A percentile compares a stretch with the other conserved stretches of the same genome.
Conservation (phyloP, 2,888 invertebrate genomes). For the Drosophila recens region DNA sequence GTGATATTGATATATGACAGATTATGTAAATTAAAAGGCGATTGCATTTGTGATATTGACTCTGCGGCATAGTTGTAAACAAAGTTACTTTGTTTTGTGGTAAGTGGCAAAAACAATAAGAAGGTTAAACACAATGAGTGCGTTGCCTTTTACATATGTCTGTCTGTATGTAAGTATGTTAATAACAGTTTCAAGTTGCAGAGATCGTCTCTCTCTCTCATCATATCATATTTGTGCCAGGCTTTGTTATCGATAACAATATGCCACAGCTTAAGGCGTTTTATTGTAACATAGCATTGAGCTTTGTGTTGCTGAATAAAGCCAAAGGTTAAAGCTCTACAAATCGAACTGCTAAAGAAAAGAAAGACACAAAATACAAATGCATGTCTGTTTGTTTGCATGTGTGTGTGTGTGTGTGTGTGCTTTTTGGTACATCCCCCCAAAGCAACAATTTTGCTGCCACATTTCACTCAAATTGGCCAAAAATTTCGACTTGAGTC, state of each 20-base stretch:
- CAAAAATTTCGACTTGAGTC: constrained; percentile 29
- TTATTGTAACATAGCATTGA: constrained; percentile 34
- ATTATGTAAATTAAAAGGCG: constrained; percentile 55
- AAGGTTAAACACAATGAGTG: constrained; percentile 66
- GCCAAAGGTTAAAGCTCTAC: constrained; percentile 17
- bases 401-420: not conserved
- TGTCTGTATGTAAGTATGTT: constrained; percentile 3
- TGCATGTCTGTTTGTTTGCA: not conserved
- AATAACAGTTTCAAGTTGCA: constrained; percentile 11
- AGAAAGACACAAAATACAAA: not conserved
- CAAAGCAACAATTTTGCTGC: constrained; percentile 24
- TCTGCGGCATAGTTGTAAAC: constrained; percentile 29
- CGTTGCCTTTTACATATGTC: constrained; percentile 28
- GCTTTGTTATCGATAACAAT: constrained; percentile 47
- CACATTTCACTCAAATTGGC: constrained; percentile 44
- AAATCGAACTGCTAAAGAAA: not conserved
- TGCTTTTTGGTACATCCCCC: constrained; percentile 9
- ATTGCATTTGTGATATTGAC: constrained; percentile 55
- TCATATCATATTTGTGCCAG: constrained; percentile 7
- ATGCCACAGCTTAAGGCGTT: not conserved
- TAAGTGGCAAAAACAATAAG: constrained; percentile 72
- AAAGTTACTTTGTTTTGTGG: constrained; percentile 52
- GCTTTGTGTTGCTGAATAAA: constrained; percentile 11
- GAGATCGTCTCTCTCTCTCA: not conserved
- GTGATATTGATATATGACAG: constrained; percentile 23